Conservation (phyloP, 2,113 vertebrate species). For the Melanostigma gelatinosum region DNA sequence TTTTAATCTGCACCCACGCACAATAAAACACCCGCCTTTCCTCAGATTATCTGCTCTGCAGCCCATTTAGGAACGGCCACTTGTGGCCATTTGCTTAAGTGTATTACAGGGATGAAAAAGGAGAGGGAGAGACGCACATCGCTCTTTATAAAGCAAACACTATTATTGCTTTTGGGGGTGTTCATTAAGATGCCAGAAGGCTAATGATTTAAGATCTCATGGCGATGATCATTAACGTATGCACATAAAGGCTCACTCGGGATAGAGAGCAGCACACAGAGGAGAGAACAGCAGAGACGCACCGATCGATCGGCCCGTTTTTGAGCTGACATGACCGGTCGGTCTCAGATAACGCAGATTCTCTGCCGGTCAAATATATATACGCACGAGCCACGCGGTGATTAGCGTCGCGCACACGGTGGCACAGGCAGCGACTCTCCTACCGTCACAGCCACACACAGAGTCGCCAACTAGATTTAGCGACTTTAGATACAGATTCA, state of each 20-base stretch:
- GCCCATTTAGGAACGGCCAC: slow-evolving; percentile 26
- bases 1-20: slow-evolving; percentile 48
- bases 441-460: not conserved
- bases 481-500: not conserved
- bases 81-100: slow-evolving; percentile 34
- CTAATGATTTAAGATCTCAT: slow-evolving; percentile 30
- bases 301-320: not conserved
- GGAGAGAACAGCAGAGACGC: not conserved
- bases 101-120: slow-evolving; percentile 34
- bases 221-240: slow-evolving; percentile 33
- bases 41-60: slow-evolving; percentile 25
- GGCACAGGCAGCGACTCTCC: not conserved
- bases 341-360: not conserved
- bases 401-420: not conserved
- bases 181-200: slow-evolving; percentile 41
- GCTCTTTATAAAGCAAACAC: slow-evolving; percentile 49
- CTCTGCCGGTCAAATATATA: not conserved
- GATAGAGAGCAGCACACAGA: not conserved
- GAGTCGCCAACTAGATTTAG: not conserved
- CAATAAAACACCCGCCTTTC: slow-evolving; percentile 30
- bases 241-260: slow-evolving; percentile 15
- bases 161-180: slow-evolving; percentile 40
- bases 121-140: slow-evolving; percentile 2
- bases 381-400: not conserved
- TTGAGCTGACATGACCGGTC: not conserved